Base-by-base conservation (phyloP, 1,140 invertebrate species). In the Drosophila mayri region DNA sequence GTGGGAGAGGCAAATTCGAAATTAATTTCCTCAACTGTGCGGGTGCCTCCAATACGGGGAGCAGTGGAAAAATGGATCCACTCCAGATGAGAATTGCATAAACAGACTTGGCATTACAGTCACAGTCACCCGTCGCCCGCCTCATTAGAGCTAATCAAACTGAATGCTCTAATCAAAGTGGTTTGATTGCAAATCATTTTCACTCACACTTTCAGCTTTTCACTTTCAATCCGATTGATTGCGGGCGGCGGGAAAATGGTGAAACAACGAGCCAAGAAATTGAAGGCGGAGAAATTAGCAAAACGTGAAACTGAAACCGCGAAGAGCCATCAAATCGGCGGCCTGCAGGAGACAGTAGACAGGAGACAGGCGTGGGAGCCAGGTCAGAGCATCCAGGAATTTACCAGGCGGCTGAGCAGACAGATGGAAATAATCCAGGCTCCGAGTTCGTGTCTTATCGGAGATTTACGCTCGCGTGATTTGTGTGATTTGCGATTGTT, bases 181-280 rank as follows among this genome's bases (percentile, higher is more conserved):
- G 81, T 85, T 85, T 78, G 78, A 64, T 59, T 65, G 75, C 57
- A 78, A 86, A 86, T 76, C 79, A 87, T 78, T 87, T 86, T 79
- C 43, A 87, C 82, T 85, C 83, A 87, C 83, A 86, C 83, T 86
- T 87, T 86, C 82, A 67, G 77, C 65, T 82, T 86, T 86, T 86
- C 82, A 87, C 82, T 86, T 86, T 86, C 83, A 75, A 87, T 79
- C 72, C 75, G 47, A 82, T 81, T 79, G 75, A 87, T 82, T 85
- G 57, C 65, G 73, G 64, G 72, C 46, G 32, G 41, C 41, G 46
- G 37, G 12, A 61, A 78, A 75, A 72, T 60, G 47, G 62, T 63
- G 61, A 79, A 79, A 80, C 72, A 65, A 47, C 58, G 52, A 76
- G 64, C 18, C 47, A 52, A 71, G 58, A 62, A 79, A 87, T 71